Base-by-base conservation (phyloP, 2,797 vertebrate genomes). In the Silurus lanzhouensis region DNA sequence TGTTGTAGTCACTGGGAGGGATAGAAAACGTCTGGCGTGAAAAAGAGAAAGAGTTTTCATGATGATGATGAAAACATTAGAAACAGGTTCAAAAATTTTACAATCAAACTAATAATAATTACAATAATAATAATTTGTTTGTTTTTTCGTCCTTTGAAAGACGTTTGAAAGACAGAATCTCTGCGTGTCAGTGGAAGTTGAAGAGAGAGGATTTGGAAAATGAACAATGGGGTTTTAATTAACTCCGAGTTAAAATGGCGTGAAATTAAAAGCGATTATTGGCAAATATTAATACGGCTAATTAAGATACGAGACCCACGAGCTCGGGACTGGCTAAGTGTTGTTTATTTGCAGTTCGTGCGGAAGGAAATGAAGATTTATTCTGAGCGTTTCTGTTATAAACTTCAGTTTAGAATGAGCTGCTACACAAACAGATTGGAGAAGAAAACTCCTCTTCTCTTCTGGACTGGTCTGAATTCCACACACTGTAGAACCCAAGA, bases 221-320 rank as follows among this genome's bases (percentile, higher is more conserved):
- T 94, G 91, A 94, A 94, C 90, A 92, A 91, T 91, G 92, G 88
- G 94, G 92, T 94, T 95, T 96, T 95, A 95, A 95, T 96, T 95
- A 96, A 95, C 93, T 95, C 93, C 90, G 91, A 94, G 94, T 95
- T 93, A 95, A 96, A 95, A 95, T 93, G 92, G 91, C 94, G 92
- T 96, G 95, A 96, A 96, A 95, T 96, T 96, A 94, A 94, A 95
- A 95, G 93, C 93, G 93, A 94, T 94, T 93, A 94, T 94, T 94
- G 92, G 92, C 91, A 93, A 93, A 94, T 3, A 92, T 93, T 94
- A 94, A 94, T 94, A 94, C 89, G 88, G 88, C 92, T 95, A 95
- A 96, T 96, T 95, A 95, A 94, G 92, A 94, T 92, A 94, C 92
- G 93, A 95, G 92, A 91, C 91, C 89, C 89, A 87, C 89, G 88